Conservation (phyloP, 2,113 vertebrate species). For the Mobula birostris region DNA sequence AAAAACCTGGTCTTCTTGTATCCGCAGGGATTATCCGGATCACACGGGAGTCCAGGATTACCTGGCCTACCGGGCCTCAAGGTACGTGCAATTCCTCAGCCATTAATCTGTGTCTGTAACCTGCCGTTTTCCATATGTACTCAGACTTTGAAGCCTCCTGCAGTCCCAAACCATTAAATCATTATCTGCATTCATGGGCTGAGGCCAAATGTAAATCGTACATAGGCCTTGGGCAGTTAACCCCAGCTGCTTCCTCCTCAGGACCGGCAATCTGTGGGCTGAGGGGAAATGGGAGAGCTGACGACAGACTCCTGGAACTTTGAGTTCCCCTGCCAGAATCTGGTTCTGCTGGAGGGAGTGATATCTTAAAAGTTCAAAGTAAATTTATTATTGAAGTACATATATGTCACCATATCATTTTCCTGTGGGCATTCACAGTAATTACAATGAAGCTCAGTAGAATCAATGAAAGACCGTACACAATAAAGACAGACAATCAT, state of each 20-base stretch:
- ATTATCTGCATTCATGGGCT: slow-evolving; percentile 2
- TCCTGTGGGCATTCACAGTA: too few relatives aligned
- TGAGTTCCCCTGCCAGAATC: too few relatives aligned
- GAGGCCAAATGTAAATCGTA: slow-evolving; percentile 32
- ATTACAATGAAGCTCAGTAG: too few relatives aligned
- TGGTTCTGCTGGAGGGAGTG: neutral
- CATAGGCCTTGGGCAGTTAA: neutral
- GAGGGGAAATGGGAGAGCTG: too few relatives aligned
- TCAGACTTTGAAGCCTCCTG: neutral
- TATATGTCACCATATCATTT: too few relatives aligned
- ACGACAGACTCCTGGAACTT: too few relatives aligned
- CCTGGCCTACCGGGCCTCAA: slow-evolving; percentile 81
- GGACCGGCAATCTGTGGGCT: too few relatives aligned
- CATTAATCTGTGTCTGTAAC: slow-evolving; percentile 22
- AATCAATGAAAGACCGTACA: too few relatives aligned
- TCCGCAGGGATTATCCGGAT: slow-evolving; percentile 75
- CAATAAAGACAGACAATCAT: too few relatives aligned
- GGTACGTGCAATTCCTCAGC: slow-evolving; percentile 58
- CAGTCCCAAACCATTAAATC: neutral
- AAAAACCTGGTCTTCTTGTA: slow-evolving; percentile 17
- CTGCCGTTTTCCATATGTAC: neutral
- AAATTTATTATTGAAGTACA: too few relatives aligned
- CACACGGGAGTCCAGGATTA: slow-evolving; percentile 81
- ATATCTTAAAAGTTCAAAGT: neutral
- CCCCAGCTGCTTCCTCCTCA: neutral